Conservation (phyloP, 2,888 invertebrate species). For the Drosophila acutilabella region DNA sequence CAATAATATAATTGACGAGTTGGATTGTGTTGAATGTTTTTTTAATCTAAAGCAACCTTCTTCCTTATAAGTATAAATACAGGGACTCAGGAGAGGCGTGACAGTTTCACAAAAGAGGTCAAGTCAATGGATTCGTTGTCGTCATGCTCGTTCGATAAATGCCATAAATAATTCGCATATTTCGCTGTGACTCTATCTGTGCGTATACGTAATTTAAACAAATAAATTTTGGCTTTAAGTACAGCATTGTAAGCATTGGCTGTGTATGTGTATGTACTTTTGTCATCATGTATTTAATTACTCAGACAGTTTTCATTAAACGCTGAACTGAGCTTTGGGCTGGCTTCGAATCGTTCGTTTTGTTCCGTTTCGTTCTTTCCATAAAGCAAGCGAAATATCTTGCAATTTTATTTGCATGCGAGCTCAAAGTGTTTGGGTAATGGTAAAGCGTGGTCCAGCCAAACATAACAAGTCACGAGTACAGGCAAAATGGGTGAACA, state of each 20-base stretch:
- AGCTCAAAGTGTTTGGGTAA: slow-evolving; percentile 70
- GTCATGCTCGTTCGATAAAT: slow-evolving; percentile 25
- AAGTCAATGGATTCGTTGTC: slow-evolving; percentile 32
- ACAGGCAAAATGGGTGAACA: neutral
- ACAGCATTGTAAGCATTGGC: slow-evolving; percentile 8
- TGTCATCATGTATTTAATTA: slow-evolving; percentile 80
- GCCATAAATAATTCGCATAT: slow-evolving; percentile 69
- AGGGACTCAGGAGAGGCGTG: slow-evolving; percentile 14
- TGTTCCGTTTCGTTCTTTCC: slow-evolving; percentile 12
- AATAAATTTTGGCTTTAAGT: slow-evolving; percentile 54
- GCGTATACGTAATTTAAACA: slow-evolving; percentile 38
- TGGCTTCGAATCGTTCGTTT: slow-evolving; percentile 3
- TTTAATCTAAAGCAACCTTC: neutral
- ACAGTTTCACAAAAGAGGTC: slow-evolving; percentile 39
- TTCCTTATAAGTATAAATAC: neutral
- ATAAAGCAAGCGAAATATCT: slow-evolving; percentile 74
- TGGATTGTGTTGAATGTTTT: too few species aligned
- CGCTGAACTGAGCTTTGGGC: slow-evolving; percentile 35
- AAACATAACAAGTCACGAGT: slow-evolving; percentile 28
- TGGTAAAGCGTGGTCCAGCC: slow-evolving; percentile 36
- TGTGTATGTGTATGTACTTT: slow-evolving; percentile 42
- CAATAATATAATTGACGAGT: too few species aligned
- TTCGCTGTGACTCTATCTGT: slow-evolving; percentile 33
- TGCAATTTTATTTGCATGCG: slow-evolving; percentile 75
- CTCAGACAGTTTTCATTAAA: slow-evolving; percentile 77